phyloP scores from a whole-genome alignment of 1,140 invertebrate species.

The Apolygus lucorum region DNA sequence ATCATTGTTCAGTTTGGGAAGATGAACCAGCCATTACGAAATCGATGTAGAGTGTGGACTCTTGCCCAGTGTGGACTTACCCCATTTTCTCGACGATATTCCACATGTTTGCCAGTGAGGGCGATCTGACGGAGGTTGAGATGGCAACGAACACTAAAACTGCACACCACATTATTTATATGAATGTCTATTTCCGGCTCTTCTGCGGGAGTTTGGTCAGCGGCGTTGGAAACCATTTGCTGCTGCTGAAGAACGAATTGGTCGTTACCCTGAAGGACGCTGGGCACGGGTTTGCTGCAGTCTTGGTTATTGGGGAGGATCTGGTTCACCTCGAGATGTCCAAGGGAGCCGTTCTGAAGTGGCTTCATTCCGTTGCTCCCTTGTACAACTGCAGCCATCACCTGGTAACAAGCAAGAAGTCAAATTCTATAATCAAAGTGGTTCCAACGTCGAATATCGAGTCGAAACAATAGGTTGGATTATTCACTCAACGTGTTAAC shows the following conservation, averaged over 20 bases:
- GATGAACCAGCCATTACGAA: too few species aligned
- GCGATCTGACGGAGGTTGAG: conserved; percentile 93
- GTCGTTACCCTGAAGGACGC: background rate
- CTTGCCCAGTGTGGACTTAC: too few species aligned
- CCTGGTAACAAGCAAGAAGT: too few species aligned
- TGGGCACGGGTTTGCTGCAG: background rate
- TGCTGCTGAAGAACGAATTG: background rate
- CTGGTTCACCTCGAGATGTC: conserved; percentile 28
- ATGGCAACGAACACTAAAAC: conserved; percentile 94
- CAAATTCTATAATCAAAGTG: too few species aligned
- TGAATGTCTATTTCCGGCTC: conserved; percentile 70
- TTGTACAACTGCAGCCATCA: conserved; percentile 30
- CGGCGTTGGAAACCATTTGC: background rate
- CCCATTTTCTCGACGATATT: conserved; percentile 89
- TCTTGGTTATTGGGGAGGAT: conserved; percentile 6
- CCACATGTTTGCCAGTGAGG: conserved; percentile 84
- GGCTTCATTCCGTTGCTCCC: conserved; percentile 32
- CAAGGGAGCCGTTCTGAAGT: conserved; percentile 28
- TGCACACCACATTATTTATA: conserved; percentile 98
- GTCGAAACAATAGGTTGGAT: too few species aligned
- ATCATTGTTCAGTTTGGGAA: too few species aligned
- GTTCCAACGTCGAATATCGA: too few species aligned
- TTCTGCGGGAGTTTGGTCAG: conserved; percentile 4
- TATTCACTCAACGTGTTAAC: too few species aligned
- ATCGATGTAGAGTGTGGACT: too few species aligned